These are phyloP conservation scores for Pachypanchax playfairii DNA, from an alignment of 2,113 vertebrate species.

Conservation along the genomic window DNA sequence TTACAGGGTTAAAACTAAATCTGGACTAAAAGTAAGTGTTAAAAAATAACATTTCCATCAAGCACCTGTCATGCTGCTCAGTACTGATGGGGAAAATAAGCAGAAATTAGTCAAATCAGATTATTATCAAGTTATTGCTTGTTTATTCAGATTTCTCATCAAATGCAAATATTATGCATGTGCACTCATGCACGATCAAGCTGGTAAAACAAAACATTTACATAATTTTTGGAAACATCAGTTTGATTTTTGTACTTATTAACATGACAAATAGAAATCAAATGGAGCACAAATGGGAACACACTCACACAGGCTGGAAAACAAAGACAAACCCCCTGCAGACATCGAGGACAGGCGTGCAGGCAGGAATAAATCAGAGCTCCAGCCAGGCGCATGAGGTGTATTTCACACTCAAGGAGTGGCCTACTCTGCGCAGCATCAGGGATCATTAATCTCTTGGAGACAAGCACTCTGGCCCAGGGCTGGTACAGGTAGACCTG, in stretches of 20 bases:
- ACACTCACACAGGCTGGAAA: constrained; percentile 19
- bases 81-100: not conserved
- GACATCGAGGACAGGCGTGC: constrained; percentile 42
- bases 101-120: constrained; percentile 8
- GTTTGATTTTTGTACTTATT: constrained; percentile 27
- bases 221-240: constrained; percentile 25
- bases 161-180: constrained; percentile 26
- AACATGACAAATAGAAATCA: constrained; percentile 16
- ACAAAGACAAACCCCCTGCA: constrained; percentile 51
- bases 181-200: constrained; percentile 6
- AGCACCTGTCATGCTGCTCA: not conserved
- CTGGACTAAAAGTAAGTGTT: not conserved
- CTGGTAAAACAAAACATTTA: constrained; percentile 27
- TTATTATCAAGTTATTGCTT: not conserved
- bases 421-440: constrained; percentile 50
- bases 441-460: constrained; percentile 68
- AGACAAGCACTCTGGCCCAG: constrained; percentile 64
- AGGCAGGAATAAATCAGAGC: constrained; percentile 67
- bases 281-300: constrained; percentile 9
- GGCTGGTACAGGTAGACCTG: constrained; percentile 63
- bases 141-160: constrained; percentile 20
- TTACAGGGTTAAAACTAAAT: too few species aligned
- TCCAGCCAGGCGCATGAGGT: constrained; percentile 65
- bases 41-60: constrained; percentile 1
- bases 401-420: constrained; percentile 71